A percentile compares a stretch with the other conserved stretches of the same genome.
Evolutionary conservation across 2,888 invertebrate genomes (phyloP).

Genomic region (Rotaria sp.): DNA sequence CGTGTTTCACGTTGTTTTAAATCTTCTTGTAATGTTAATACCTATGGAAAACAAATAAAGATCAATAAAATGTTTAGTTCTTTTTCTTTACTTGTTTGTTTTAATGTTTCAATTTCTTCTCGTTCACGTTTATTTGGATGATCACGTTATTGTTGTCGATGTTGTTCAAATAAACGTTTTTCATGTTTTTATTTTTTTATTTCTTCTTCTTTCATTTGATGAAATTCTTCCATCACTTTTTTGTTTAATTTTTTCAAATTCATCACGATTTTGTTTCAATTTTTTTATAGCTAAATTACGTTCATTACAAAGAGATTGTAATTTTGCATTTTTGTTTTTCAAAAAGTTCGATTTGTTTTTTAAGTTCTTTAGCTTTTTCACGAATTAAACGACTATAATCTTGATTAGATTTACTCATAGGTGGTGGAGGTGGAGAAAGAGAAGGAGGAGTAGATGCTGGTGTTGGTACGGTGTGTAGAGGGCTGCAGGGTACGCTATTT

Average conservation of each 20-base stretch:
- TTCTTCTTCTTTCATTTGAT: constrained; percentile 52
- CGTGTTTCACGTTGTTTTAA: constrained; percentile 51
- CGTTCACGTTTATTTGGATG: constrained; percentile 52
- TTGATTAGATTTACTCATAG: background rate
- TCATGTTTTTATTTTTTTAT: constrained; percentile 53
- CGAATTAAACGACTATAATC: constrained; percentile 43
- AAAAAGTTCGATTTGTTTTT: constrained; percentile 53
- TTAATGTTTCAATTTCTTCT: constrained; percentile 52
- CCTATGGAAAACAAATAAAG: constrained; percentile 44
- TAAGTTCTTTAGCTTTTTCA: constrained; percentile 52
- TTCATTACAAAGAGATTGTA: constrained; percentile 49
- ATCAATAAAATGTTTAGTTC: background rate
- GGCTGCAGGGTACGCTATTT: too few species aligned
- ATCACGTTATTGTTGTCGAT: constrained; percentile 49
- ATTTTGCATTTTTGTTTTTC: constrained; percentile 49
- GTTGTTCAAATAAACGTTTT: constrained; percentile 52
- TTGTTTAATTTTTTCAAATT: constrained; percentile 52
- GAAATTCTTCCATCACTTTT: constrained; percentile 49
- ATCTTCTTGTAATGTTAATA: constrained; percentile 51
- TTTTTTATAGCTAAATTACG: constrained; percentile 50
- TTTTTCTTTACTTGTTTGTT: constrained; percentile 46
- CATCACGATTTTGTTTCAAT: constrained; percentile 51
- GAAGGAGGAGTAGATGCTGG: background rate
- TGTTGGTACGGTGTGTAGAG: background rate
- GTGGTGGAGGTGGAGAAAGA: background rate